phyloP scores from a whole-genome alignment of 2,888 invertebrate genomes.

The Pristionchus fissidentatus region DNA sequence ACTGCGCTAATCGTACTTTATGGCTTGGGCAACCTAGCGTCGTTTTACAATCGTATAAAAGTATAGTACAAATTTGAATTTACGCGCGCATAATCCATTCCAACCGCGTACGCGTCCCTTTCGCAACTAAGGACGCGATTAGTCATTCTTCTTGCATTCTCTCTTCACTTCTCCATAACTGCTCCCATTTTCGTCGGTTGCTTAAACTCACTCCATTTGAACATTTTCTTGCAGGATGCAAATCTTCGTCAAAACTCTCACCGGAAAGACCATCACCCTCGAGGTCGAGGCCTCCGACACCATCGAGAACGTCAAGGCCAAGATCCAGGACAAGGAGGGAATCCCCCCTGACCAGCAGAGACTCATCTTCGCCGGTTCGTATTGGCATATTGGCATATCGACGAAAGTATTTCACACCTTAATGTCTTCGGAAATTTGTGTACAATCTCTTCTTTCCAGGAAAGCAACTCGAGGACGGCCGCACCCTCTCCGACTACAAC shows the following conservation, averaged over 20 bases:
- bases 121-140: conserved; percentile 16
- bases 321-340: conserved; percentile 74
- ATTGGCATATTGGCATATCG: neutral
- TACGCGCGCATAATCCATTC: too few species aligned
- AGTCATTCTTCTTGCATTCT: conserved; percentile 25
- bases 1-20: too few species aligned
- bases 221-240: conserved; percentile 82
- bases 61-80: neutral
- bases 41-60: neutral
- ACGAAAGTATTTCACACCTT: neutral
- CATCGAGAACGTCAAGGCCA: conserved; percentile 73
- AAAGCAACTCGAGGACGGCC: conserved; percentile 65
- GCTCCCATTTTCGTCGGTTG: neutral
- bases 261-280: conserved; percentile 84
- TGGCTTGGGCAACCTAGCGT: too few species aligned
- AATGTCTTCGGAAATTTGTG: neutral
- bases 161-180: conserved; percentile 13
- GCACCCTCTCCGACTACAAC: conserved; percentile 66
- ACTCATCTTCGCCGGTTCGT: conserved; percentile 68
- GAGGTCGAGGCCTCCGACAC: conserved; percentile 73
- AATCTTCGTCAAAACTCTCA: conserved; percentile 95
- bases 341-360: conserved; percentile 73
- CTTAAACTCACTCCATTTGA: neutral
- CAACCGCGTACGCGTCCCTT: neutral
- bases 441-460: conserved; percentile 46